These are phyloP conservation scores for Pinctada fucata DNA, from an alignment of 2,888 invertebrate genomes.

Conservation along the genomic window DNA sequence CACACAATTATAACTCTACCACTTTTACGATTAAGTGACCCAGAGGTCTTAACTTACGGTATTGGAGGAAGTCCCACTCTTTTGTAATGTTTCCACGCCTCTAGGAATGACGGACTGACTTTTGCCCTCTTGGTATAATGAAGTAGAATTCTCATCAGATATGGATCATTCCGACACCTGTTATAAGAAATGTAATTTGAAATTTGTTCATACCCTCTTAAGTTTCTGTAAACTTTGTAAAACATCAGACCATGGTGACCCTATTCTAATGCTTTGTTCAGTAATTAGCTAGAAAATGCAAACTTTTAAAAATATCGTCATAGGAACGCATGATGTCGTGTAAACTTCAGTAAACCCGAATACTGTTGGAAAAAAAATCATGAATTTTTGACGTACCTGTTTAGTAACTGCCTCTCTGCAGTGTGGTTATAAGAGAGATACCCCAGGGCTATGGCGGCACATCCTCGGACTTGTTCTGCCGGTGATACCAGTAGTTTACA, in stretches of 20 bases:
- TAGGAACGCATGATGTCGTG: too few relatives aligned
- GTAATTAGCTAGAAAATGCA: too few relatives aligned
- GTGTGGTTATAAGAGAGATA: constrained; percentile 74
- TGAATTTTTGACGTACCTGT: constrained; percentile 60
- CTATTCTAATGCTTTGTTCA: too few relatives aligned
- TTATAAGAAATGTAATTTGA: constrained; percentile 9
- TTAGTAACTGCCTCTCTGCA: constrained; percentile 73
- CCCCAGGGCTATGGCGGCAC: constrained; percentile 74
- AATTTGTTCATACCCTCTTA: neutral
- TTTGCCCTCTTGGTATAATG: constrained; percentile 69
- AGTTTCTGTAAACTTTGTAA: too few relatives aligned
- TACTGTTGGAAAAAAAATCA: too few relatives aligned
- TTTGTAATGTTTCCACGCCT: constrained; percentile 75
- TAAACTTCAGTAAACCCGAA: too few relatives aligned
- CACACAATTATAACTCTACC: too few relatives aligned
- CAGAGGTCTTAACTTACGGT: constrained; percentile 56
- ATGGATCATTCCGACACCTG: constrained; percentile 73
- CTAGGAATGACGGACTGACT: constrained; percentile 70
- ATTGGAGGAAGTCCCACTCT: constrained; percentile 72
- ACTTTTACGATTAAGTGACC: too few relatives aligned
- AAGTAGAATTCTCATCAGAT: constrained; percentile 71
- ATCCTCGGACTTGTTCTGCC: constrained; percentile 71
- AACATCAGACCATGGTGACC: too few relatives aligned
- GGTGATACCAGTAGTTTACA: constrained; percentile 64
- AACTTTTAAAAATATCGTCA: too few relatives aligned